A percentile compares a stretch with the other conserved stretches of the same genome.
Evolutionary conservation across 2,888 invertebrate genomes (phyloP).

Genomic region (Ptilodon capucinus): DNA sequence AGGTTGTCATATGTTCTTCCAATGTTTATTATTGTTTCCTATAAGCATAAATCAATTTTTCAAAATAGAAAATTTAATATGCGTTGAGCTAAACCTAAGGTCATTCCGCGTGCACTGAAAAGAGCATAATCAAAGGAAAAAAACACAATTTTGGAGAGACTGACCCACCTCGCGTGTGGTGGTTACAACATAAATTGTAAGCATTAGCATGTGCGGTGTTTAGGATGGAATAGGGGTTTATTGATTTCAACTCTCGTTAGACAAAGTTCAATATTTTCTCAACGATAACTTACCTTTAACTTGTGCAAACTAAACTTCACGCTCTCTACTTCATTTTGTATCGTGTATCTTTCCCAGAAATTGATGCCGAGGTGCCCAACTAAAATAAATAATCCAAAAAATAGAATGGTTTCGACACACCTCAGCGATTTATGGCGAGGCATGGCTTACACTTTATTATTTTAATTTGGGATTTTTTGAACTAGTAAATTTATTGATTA

Average conservation of each 20-base stretch:
- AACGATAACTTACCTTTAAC: constrained; percentile 56
- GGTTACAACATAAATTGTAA: too few species aligned
- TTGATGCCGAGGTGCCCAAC: constrained; percentile 55
- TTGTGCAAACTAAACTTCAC: constrained; percentile 55
- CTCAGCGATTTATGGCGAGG: constrained; percentile 33
- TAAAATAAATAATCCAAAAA: constrained; percentile 49
- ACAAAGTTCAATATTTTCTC: too few species aligned
- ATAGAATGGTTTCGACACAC: constrained; percentile 48
- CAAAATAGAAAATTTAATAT: too few species aligned
- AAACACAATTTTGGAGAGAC: too few species aligned
- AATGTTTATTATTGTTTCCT: constrained; percentile 55
- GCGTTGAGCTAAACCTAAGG: too few species aligned
- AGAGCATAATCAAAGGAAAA: too few species aligned
- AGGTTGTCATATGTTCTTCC: constrained; percentile 56
- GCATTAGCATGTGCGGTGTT: too few species aligned
- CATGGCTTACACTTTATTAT: constrained; percentile 34
- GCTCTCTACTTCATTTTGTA: constrained; percentile 49
- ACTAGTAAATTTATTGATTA: not conserved
- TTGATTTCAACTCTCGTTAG: not conserved
- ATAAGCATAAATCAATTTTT: constrained; percentile 25
- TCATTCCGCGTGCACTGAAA: too few species aligned
- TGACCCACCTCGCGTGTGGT: too few species aligned
- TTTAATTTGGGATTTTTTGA: not conserved
- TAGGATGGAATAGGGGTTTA: too few species aligned
- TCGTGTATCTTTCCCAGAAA: constrained; percentile 59